phyloP scores from a whole-genome alignment of 2,888 invertebrate species.

The Drosophila tripunctata region DNA sequence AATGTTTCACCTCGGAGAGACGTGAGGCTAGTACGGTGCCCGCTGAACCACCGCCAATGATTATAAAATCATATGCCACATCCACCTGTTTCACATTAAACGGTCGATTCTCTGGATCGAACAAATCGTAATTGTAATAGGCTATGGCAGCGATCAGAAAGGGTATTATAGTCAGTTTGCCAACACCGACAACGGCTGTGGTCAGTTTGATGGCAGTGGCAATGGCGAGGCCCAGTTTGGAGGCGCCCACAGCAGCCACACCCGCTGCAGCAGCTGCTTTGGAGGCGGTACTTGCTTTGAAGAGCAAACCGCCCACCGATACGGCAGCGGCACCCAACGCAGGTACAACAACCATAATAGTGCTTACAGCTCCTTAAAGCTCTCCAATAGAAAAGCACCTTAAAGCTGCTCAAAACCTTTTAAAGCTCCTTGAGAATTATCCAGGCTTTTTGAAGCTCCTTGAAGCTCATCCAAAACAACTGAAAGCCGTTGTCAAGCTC shows the following conservation, averaged over 20 bases:
- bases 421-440: not conserved
- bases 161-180: constrained; percentile 90
- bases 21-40: constrained; percentile 93
- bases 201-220: constrained; percentile 89
- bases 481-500: not conserved
- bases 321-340: constrained; percentile 81
- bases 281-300: constrained; percentile 83
- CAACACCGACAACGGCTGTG: constrained; percentile 88
- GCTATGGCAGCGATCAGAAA: constrained; percentile 90
- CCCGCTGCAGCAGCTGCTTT: constrained; percentile 80
- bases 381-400: not conserved
- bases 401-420: not conserved
- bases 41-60: constrained; percentile 93
- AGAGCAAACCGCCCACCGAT: constrained; percentile 80
- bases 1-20: constrained; percentile 90
- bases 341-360: constrained; percentile 77
- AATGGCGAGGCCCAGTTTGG: constrained; percentile 83
- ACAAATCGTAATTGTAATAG: constrained; percentile 93
- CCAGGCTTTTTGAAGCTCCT: not conserved
- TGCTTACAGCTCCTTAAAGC: not conserved
- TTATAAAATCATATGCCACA: constrained; percentile 91
- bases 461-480: not conserved
- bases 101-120: constrained; percentile 93
- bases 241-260: constrained; percentile 84
- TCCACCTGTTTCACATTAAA: constrained; percentile 88